phyloP scores from a whole-genome alignment of 2,113 vertebrate species.

The Elachura formosa region DNA sequence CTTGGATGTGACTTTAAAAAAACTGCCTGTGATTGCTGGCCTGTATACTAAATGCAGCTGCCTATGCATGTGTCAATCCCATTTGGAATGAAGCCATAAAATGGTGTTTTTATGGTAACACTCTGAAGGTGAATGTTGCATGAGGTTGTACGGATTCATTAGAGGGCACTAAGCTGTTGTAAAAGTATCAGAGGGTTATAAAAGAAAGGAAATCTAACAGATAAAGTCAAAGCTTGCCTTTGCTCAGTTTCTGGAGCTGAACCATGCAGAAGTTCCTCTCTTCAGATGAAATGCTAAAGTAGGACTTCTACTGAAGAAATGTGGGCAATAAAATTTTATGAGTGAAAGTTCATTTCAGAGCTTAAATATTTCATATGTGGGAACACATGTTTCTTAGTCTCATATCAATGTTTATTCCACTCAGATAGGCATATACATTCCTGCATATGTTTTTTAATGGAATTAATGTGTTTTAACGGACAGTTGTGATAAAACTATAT shows the following conservation, averaged over 20 bases:
- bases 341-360: not conserved
- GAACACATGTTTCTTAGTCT: not conserved
- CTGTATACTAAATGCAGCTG: not conserved
- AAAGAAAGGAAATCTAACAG: not conserved
- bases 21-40: not conserved
- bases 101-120: not conserved
- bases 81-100: not conserved
- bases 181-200: not conserved
- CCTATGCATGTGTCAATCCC: rapidly evolving
- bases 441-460: not conserved
- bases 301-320: not conserved
- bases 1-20: not conserved
- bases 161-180: not conserved
- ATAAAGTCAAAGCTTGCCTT: not conserved
- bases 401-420: not conserved
- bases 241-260: not conserved
- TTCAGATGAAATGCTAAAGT: not conserved
- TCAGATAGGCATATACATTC: not conserved
- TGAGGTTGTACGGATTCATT: not conserved
- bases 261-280: not conserved
- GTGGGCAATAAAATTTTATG: not conserved
- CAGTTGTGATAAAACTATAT: not conserved
- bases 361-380: not conserved
- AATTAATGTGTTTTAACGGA: not conserved
- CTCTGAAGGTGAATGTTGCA: not conserved